These are phyloP conservation scores for Aldabrachelys gigantea DNA, from an alignment of 2,113 vertebrate species.

Conservation along the genomic window DNA sequence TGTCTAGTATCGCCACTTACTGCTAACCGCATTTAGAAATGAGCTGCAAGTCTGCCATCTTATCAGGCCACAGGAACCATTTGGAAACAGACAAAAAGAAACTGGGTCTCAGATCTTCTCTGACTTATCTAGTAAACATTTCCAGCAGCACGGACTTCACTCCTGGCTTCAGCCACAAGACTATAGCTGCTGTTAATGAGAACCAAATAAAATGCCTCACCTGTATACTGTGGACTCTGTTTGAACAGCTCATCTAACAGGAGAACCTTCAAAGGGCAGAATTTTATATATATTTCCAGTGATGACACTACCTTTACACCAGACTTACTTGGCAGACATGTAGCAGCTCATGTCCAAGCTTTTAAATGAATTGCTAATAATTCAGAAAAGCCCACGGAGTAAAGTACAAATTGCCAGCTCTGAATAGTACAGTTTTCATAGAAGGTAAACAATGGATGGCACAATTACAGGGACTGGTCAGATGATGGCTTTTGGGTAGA, in stretches of 20 bases:
- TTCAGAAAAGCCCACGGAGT: not conserved
- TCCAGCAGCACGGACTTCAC: not conserved
- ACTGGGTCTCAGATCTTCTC: not conserved
- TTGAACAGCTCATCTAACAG: not conserved
- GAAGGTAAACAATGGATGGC: not conserved
- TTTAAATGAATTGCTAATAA: conserved; percentile 40
- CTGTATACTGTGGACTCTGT: not conserved
- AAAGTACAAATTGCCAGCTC: not conserved
- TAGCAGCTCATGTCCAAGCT: not conserved
- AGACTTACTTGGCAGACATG: conserved; percentile 21
- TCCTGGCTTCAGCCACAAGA: not conserved
- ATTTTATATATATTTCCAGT: not conserved
- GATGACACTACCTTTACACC: not conserved
- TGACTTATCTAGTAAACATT: not conserved
- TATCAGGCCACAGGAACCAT: not conserved
- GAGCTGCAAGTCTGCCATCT: not conserved
- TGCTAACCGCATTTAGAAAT: not conserved
- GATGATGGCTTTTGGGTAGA: not conserved
- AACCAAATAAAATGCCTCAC: not conserved
- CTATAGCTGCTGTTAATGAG: not conserved
- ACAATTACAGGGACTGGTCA: rapidly evolving
- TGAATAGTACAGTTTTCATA: not conserved
- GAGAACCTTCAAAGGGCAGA: not conserved
- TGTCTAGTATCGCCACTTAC: not conserved
- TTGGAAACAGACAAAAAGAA: not conserved